Base-by-base conservation (phyloP, 2,797 vertebrate genomes). In the Centropyge bicolor region DNA sequence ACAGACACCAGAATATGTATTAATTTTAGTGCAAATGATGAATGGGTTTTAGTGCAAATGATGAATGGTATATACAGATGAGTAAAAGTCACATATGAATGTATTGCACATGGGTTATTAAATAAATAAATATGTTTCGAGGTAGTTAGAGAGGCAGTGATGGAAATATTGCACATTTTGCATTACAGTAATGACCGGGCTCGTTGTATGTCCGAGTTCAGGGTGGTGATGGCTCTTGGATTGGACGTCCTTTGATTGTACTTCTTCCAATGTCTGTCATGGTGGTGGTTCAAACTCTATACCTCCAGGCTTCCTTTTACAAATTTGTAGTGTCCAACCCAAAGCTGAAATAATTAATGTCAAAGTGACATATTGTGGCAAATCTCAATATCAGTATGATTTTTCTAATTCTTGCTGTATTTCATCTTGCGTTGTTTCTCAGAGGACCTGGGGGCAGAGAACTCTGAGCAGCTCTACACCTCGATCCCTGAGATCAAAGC, bases 381-480 rank as follows among this genome's bases (percentile, higher is more conserved):
- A 52, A 41, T 49, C 17, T 1, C 60, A 51, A 9, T 55, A 19
- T 38, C 3, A 13, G 9, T 24, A 27, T 45, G 35, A 31, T 19
- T 62, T 46, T 56, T 63, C 20, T 71, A 2, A 40, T 69, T 52
- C 1, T 65, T 20, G 13, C 9, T 31, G 12, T 14, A 5, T 6
- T 27, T 8, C 3, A 12, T 78, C 24, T 48, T 22, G 11, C 11
- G 3, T 51, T 27, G 1, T 54, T 76, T 56, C 31, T 24, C 93
- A 99, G 98, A 99, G 95, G 98, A 99, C 82, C 94, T 99, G 86
- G 92, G 95, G 41, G 95, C 97, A 8, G 98, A 99, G 94, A 99
- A 97, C 92, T 95, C 97, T 27, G 98, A 99, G 87, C 90, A 94
- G 59, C 92, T 98, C 73, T 98, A 97, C 94, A 95, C 95, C 83